Percentiles rank a stretch among this genome's conserved stretches.
Conservation (phyloP, 2,797 vertebrate species). For the Pseudochaenichthys georgianus region DNA sequence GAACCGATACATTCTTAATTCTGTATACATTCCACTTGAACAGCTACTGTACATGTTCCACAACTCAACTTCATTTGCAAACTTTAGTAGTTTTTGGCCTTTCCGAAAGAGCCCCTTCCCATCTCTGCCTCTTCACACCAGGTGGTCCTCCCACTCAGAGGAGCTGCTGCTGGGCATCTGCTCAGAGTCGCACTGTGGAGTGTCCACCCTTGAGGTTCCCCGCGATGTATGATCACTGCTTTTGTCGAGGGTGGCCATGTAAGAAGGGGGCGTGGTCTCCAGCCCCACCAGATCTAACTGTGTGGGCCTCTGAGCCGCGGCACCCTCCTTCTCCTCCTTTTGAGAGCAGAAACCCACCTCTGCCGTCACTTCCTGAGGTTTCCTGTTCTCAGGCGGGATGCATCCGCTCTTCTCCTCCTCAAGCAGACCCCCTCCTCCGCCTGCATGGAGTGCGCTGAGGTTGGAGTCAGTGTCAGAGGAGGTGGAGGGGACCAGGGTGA, state of each 20-base stretch:
- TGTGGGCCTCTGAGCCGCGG: constrained; percentile 83
- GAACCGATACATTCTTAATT: constrained; percentile 52
- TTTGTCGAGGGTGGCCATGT: constrained; percentile 70
- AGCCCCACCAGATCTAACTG: constrained; percentile 86
- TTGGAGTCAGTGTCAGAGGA: constrained; percentile 80
- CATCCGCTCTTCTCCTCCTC: constrained; percentile 37
- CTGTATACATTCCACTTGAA: constrained; percentile 52
- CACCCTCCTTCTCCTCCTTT: constrained; percentile 78
- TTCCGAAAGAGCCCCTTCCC: constrained; percentile 14
- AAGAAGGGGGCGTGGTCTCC: constrained; percentile 76
- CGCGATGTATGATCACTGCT: constrained; percentile 65
- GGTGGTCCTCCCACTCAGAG: constrained; percentile 95
- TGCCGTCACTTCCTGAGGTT: constrained; percentile 81
- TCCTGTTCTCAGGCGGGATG: constrained; percentile 58
- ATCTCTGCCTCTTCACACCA: constrained; percentile 87
- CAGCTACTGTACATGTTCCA: constrained; percentile 8
- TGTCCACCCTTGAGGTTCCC: constrained; percentile 75
- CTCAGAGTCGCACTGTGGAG: constrained; percentile 85
- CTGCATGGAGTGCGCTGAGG: constrained; percentile 61
- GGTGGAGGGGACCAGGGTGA: constrained; percentile 92
- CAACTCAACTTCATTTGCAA: constrained; percentile 22
- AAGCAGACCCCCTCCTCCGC: constrained; percentile 20
- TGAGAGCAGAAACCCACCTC: constrained; percentile 70
- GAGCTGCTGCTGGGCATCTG: constrained; percentile 88
- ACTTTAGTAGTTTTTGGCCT: constrained; percentile 64